Evolutionary conservation across 2,113 vertebrate species (phyloP), one percentile per base, ranked within the genome.

Genomic region (Nyctereutes procyonoides): DNA sequence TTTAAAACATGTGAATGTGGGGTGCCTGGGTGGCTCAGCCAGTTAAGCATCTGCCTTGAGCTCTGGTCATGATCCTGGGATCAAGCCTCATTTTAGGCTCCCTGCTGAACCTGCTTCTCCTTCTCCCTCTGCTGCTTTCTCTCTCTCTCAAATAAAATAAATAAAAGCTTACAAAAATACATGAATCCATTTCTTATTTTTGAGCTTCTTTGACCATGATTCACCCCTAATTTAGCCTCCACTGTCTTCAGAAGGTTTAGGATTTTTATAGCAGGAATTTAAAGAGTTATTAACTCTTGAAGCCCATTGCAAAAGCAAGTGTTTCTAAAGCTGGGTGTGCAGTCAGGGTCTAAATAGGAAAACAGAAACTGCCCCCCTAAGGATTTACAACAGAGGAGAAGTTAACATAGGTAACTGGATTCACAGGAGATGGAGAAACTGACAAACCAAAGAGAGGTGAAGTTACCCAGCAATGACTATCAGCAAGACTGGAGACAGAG

Each of bases 271-370:
- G 43, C 30, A 74, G 58, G 20, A 88, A 85, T 60, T 1, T 63
- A n/a, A 38, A 86, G 12, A 63, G 16, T 88, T 51, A 16, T 48
- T 81, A 90, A 65, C 15, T 86, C 73, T 58, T 56, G n/a, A 85
- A 79, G 60, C 9, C 32, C 30, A n/a, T 96, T 96, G 96, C 81
- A 95, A 51, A 87, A 93, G 53, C 48, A 80, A 84, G 76, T 86
- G 43, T 90, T 58, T 95, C 69, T 1, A 82, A 81, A 84, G 30
- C 16, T 30, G 88, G 43, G n/a, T 62, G 2, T 60, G n/a, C 38
- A 63, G 53, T 85, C 32, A 85, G 43, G 32, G 7, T 80, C 35
- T 94, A 81, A 91, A 20, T 24, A 96, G 43, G 83, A 82, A 97
- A 79, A 73, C 13, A 93, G 38, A 94, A 94, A 69, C 43, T 43